Evolutionary conservation across 2,888 invertebrate genomes (phyloP).

Genomic region (Phortica magna): DNA sequence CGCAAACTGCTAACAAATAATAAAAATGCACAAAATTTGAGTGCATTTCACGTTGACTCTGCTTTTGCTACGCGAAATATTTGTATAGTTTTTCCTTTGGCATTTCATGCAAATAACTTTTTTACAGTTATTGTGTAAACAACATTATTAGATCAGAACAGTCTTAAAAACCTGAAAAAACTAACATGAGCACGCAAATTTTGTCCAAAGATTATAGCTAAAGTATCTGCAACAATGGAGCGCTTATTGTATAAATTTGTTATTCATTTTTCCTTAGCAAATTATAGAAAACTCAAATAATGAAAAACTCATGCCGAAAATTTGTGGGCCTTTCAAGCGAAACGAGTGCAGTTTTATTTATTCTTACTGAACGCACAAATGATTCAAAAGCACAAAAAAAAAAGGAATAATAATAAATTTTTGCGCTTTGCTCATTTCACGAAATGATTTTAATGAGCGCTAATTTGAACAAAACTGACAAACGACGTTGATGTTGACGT

Average conservation of each 20-base stretch:
- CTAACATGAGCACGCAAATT: too few relatives aligned
- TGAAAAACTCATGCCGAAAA: background rate
- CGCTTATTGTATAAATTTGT: too few relatives aligned
- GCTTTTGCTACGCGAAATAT: background rate
- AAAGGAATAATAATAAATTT: background rate
- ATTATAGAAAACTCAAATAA: background rate
- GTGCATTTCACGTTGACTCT: background rate
- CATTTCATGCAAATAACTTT: background rate
- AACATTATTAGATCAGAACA: too few relatives aligned
- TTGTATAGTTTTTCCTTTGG: background rate
- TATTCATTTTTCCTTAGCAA: too few relatives aligned
- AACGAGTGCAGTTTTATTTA: background rate
- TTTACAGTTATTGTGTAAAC: background rate
- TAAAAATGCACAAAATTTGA: background rate
- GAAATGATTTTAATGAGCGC: background rate
- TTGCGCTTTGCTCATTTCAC: background rate
- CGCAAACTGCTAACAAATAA: background rate
- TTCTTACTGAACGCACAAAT: background rate
- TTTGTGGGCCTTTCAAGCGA: conserved; percentile 11
- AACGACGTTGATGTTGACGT: background rate
- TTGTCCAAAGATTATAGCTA: too few relatives aligned
- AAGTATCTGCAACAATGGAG: too few relatives aligned
- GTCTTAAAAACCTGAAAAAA: too few relatives aligned
- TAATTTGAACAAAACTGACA: background rate
- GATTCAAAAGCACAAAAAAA: background rate